Evolutionary conservation across 2,797 vertebrate species (phyloP), one percentile per base, ranked within the genome.

Genomic region (Myripristis murdjan): DNA sequence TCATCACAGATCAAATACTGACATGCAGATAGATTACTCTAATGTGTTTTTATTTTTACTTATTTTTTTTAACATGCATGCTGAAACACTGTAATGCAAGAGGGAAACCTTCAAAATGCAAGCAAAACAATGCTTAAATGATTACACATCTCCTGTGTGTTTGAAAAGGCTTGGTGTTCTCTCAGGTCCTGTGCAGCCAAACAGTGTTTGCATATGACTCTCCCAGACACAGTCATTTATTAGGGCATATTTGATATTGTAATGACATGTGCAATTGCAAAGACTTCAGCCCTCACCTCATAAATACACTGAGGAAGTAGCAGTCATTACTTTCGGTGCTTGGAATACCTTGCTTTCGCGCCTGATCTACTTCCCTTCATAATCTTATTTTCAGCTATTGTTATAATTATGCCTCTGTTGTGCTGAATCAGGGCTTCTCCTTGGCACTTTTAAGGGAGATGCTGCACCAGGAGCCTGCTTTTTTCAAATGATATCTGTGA

Each of bases 401-500:
- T 81, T 70, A 67, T 89, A 86, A 92, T 90, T 83, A 84, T 73
- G 63, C 55, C 55, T 83, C 70, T 46, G 72, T 49, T 80, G 73
- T 86, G 74, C 81, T 90, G 83, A 92, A 89, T 87, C 71, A 79
- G 68, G 55, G 48, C 43, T 37, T 77, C 85, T 75, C 46, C 64
- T 44, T 74, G 62, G 69, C 75, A 82, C 65, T 86, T 89, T 81
- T 81, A 90, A 88, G 64, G 58, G 63, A 79, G 78, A 81, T 75
- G 82, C 79, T 84, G 87, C 79, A 79, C 76, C 77, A 86, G 81
- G 55, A 89, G 81, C 43, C 71, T 37, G 61, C 79, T 86, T 64
- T 64, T n/a, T 78, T 84, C 77, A 87, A 87, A 91, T 81, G 82
- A 87, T 85, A 90, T 87, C 87, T 90, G 83, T 53, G 0, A 86